Evolutionary conservation across 2,113 vertebrate genomes (phyloP).

Genomic region (Xenopus laevis): DNA sequence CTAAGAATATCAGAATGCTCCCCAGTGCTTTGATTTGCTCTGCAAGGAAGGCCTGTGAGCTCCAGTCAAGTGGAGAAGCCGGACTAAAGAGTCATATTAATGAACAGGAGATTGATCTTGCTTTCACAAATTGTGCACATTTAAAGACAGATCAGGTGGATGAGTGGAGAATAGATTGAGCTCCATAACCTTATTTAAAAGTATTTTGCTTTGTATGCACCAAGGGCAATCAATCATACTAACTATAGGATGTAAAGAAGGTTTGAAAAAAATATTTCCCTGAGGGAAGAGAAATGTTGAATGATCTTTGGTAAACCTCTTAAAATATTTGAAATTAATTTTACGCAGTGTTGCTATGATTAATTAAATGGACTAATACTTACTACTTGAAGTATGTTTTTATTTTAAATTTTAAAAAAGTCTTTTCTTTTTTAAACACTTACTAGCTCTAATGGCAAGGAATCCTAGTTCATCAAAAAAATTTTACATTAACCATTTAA

Average conservation of each 20-base stretch:
- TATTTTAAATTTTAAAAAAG: no score
- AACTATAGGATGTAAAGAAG: conserved; percentile 14
- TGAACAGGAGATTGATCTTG: conserved; percentile 38
- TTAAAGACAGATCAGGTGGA: conserved; percentile 29
- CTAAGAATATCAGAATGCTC: background rate
- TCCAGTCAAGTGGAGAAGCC: conserved; percentile 1
- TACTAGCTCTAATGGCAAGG: no score
- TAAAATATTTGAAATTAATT: background rate
- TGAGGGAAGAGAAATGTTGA: conserved; percentile 15
- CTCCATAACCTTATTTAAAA: conserved; percentile 35
- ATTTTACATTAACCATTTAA: no score
- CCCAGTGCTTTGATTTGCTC: background rate
- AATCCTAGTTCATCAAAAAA: no score
- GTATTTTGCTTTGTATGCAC: conserved; percentile 29
- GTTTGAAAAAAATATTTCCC: background rate
- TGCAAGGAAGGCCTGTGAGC: background rate
- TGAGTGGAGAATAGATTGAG: conserved; percentile 36
- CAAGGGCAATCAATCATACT: conserved; percentile 38
- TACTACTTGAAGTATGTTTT: no score
- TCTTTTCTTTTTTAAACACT: no score
- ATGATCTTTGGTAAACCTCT: conserved; percentile 3
- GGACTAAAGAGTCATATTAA: conserved; percentile 24
- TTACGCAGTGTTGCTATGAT: background rate
- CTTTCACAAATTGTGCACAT: conserved; percentile 24
- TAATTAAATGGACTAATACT: no score